These are phyloP conservation scores for Catamblyrhynchus diadema DNA, from an alignment of 2,797 vertebrate genomes.

Conservation along the genomic window DNA sequence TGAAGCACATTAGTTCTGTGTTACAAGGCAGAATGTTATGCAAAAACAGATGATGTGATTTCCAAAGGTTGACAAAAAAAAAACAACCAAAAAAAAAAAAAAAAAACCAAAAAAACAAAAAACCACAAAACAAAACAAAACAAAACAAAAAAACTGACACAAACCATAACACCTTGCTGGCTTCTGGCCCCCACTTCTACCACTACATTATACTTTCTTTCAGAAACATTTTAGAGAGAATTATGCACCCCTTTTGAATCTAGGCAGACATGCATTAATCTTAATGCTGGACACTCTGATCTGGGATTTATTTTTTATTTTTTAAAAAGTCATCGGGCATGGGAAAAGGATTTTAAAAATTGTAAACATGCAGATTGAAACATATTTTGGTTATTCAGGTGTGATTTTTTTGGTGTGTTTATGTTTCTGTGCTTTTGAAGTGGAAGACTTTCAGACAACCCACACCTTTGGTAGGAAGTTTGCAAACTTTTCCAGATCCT, in stretches of 20 bases:
- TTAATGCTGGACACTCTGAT: not conserved
- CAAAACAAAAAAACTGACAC: not conserved
- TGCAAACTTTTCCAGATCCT: not conserved
- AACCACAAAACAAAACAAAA: not conserved
- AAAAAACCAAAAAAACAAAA: too few relatives aligned
- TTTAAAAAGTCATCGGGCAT: not conserved
- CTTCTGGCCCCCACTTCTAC: not conserved
- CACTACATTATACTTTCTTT: not conserved
- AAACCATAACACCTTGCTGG: not conserved
- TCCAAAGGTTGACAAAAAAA: not conserved
- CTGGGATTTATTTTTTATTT: not conserved
- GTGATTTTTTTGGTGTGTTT: not conserved
- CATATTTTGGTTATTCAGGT: not conserved
- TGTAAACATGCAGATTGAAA: not conserved
- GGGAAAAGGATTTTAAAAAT: not conserved
- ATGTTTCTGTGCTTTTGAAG: not conserved
- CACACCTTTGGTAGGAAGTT: not conserved
- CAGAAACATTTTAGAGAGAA: not conserved
- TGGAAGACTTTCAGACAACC: not conserved
- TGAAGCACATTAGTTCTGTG: not conserved
- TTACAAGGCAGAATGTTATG: not conserved
- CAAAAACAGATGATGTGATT: not conserved
- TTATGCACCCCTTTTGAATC: not conserved
- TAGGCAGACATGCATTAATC: not conserved
- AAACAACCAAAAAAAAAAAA: not conserved